Base-by-base conservation (phyloP, 2,113 vertebrate genomes). In the Thomomys bottae region DNA sequence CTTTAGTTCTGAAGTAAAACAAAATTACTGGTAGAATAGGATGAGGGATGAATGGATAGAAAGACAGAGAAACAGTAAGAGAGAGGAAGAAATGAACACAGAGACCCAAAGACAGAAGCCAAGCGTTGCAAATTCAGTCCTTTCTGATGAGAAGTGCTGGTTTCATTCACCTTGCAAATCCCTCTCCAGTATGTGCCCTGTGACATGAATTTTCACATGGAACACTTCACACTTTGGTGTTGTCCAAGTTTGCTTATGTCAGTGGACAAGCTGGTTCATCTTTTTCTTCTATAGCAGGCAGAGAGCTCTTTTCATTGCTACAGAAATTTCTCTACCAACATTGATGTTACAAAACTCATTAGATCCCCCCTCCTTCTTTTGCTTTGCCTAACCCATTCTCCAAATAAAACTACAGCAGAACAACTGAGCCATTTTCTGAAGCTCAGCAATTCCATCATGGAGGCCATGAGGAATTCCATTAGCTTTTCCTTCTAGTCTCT, bases 361-460 rank as follows among this genome's bases (percentile, higher is more conserved):
- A 92, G 45, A 59, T 77, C 79, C 54, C 63, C 63, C 57, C 5
- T 21, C 77, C 73, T 61, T 7, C 18, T 67, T 87, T 91, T 67
- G 34, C 38, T 83, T 67, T 38, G 64, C 81, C 57, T 85, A 32
- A 64, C 17, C 36, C 30, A n/a, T 67, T 71, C 67, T 66, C 42
- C 70, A 66, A 73, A 57, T 26, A 17, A 89, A 30, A 42, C 87
- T 63, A 64, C 84, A 66, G 42, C 40, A 36, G 49, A 38, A n/a
- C 61, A 32, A 79, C 34, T 36, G 70, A 72, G 83, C 82, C 78
- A n/a, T 59, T 79, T 67, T 67, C 94, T 70, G 36, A 78, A 91
- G 76, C 84, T 87, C 80, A 20, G 70, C 28, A 78, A 94, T 49
- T 91, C 87, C 86, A 70, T 15, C 23, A 18, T 8, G 23, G 49